Percentiles rank a stretch among this genome's conserved stretches.
Conservation (phyloP, 2,888 invertebrate genomes). For the Drosophila prostipennis region DNA sequence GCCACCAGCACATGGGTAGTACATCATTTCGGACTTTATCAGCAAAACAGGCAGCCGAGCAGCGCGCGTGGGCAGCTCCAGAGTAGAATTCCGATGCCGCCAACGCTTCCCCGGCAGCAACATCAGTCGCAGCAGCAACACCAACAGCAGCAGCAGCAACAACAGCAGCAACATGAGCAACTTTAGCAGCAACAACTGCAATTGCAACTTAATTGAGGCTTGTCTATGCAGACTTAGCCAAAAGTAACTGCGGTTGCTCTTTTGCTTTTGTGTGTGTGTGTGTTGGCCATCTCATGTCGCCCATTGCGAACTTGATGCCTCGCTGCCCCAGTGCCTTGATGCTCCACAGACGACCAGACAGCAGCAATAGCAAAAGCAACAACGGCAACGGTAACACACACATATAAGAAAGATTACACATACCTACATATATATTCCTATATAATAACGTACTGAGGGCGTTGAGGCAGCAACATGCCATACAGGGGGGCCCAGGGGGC, state of each 20-base stretch:
- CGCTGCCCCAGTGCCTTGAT: conserved; percentile 82
- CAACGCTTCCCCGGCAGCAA: conserved; percentile 61
- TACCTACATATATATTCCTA: neutral
- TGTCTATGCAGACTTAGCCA: conserved; percentile 65
- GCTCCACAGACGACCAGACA: conserved; percentile 81
- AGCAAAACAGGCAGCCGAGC: conserved; percentile 58
- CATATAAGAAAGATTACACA: neutral
- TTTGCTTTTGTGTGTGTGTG: conserved; percentile 1
- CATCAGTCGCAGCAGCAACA: conserved; percentile 36
- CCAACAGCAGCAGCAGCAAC: conserved; percentile 31
- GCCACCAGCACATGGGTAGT: conserved; percentile 63
- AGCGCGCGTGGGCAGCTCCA: conserved; percentile 45
- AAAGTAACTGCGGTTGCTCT: conserved; percentile 73
- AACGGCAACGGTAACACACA: conserved; percentile 44
- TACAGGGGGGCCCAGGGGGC: conserved; percentile 21
- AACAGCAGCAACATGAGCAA: conserved; percentile 39
- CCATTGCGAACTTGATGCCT: conserved; percentile 80
- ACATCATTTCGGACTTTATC: conserved; percentile 80
- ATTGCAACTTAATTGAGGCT: conserved; percentile 80
- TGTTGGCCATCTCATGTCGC: conserved; percentile 53
- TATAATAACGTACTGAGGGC: conserved; percentile 76
- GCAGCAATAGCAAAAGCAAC: conserved; percentile 27
- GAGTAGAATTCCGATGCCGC: conserved; percentile 45
- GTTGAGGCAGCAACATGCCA: conserved; percentile 71
- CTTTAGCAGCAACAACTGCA: conserved; percentile 57